Evolutionary conservation across 2,888 invertebrate species (phyloP).

Genomic region (Glyphotaelius pellucidus): DNA sequence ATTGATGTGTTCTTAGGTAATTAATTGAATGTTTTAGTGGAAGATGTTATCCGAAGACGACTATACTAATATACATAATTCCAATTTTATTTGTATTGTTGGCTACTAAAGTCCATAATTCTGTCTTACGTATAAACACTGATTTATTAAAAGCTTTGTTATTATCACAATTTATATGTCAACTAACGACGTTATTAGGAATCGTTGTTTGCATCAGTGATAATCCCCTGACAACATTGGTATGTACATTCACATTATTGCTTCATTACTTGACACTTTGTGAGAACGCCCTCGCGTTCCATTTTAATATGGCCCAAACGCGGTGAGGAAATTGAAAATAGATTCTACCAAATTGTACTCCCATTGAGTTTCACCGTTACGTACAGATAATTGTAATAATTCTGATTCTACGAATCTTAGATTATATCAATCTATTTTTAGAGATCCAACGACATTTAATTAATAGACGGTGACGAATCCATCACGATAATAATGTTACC

Average conservation of each 20-base stretch:
- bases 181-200: too few relatives aligned
- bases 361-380: not conserved
- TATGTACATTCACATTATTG: not conserved
- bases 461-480: not conserved
- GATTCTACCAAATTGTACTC: not conserved
- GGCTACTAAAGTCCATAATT: too few relatives aligned
- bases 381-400: not conserved
- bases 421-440: not conserved
- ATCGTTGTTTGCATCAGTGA: too few relatives aligned
- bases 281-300: not conserved
- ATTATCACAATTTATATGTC: too few relatives aligned
- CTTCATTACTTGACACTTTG: not conserved
- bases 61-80: too few relatives aligned
- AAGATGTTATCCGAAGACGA: too few relatives aligned
- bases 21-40: too few relatives aligned
- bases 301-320: not conserved
- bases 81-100: too few relatives aligned
- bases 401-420: not conserved
- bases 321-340: not conserved
- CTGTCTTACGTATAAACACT: too few relatives aligned
- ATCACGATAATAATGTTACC: not conserved
- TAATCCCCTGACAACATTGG: not conserved
- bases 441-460: not conserved
- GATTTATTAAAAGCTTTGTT: too few relatives aligned
- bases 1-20: too few relatives aligned